These are phyloP conservation scores for Desoria tigrina DNA, from an alignment of 2,888 invertebrate species.

Conservation along the genomic window DNA sequence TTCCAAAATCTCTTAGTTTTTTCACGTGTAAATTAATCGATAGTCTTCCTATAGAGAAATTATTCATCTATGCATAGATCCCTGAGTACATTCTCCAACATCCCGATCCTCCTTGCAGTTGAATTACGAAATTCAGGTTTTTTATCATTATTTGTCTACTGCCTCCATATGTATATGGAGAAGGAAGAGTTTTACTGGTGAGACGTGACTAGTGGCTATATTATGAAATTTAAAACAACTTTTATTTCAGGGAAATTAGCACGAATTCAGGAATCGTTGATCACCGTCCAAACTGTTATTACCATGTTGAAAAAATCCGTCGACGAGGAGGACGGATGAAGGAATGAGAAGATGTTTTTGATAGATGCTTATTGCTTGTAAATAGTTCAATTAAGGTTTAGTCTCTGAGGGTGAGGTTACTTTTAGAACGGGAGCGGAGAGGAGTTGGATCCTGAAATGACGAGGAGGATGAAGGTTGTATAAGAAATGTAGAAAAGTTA, in stretches of 20 bases:
- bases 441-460: neutral
- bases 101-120: too few relatives aligned
- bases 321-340: neutral
- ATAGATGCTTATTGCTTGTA: too few relatives aligned
- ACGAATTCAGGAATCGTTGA: constrained; percentile 7
- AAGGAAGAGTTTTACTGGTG: neutral
- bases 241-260: constrained; percentile 13
- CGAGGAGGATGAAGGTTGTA: too few relatives aligned
- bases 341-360: too few relatives aligned
- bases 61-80: too few relatives aligned
- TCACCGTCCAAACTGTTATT: neutral
- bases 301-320: neutral
- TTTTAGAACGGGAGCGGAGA: neutral
- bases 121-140: too few relatives aligned
- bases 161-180: neutral
- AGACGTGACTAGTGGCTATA: neutral
- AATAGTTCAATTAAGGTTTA: too few relatives aligned
- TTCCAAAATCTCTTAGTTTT: too few relatives aligned
- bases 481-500: neutral
- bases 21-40: too few relatives aligned
- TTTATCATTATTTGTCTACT: neutral
- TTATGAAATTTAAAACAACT: constrained; percentile 12
- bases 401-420: neutral
- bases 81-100: too few relatives aligned
- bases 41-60: too few relatives aligned